Evolutionary conservation across 2,888 invertebrate genomes (phyloP).

Genomic region (Lycocerus yunnanus): DNA sequence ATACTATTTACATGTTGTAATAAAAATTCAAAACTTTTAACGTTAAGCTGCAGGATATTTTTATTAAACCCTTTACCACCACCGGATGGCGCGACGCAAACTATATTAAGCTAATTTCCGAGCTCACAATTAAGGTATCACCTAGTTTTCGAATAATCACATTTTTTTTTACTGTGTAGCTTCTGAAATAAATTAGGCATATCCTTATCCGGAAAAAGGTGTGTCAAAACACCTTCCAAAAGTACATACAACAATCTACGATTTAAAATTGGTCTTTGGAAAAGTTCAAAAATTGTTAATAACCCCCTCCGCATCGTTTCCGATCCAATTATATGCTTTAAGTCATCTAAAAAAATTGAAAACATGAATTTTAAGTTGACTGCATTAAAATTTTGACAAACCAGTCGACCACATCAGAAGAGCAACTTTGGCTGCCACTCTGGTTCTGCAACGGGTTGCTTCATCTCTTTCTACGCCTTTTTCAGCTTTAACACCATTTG

Average conservation of each 20-base stretch:
- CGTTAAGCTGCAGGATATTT: not conserved
- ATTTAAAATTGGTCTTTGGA: conserved; percentile 86
- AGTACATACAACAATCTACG: conserved; percentile 81
- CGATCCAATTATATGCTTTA: conserved; percentile 86
- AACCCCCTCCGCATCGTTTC: conserved; percentile 85
- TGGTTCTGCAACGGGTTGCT: conserved; percentile 68
- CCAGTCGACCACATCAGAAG: conserved; percentile 82
- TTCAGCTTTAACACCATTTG: conserved; percentile 58
- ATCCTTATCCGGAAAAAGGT: conserved; percentile 80
- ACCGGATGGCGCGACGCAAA: not conserved
- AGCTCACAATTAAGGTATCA: conserved; percentile 40
- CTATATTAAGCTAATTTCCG: not conserved
- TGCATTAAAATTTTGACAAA: conserved; percentile 44
- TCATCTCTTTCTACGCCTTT: conserved; percentile 48
- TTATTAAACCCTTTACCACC: not conserved
- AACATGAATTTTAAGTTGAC: not conserved
- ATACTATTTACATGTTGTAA: not conserved
- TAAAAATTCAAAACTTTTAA: not conserved
- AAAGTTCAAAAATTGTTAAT: conserved; percentile 82
- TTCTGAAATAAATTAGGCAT: conserved; percentile 73
- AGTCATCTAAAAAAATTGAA: conserved; percentile 68
- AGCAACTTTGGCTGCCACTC: conserved; percentile 85
- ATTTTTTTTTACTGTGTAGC: conserved; percentile 64
- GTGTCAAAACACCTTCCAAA: conserved; percentile 78
- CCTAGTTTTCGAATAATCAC: conserved; percentile 40